These are phyloP conservation scores for Thalpophila matura DNA, from an alignment of 2,888 invertebrate species.

Conservation along the genomic window DNA sequence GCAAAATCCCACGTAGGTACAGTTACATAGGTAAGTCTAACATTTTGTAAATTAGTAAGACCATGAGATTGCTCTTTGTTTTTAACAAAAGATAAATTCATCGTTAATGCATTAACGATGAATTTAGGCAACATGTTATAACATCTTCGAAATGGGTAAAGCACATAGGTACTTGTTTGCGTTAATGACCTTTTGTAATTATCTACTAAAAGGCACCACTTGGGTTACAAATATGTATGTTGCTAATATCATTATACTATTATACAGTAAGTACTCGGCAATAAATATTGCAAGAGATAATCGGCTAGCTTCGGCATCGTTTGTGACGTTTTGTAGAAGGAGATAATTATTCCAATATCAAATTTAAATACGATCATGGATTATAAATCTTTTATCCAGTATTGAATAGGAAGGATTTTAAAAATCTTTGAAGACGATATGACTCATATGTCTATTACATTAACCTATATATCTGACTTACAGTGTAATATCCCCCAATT, in stretches of 20 bases:
- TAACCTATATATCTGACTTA: too few species aligned
- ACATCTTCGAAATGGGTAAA: slow-evolving; percentile 9
- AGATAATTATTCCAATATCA: too few species aligned
- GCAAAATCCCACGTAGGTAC: not conserved
- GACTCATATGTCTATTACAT: too few species aligned
- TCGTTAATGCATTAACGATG: slow-evolving; percentile 18
- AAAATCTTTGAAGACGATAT: too few species aligned
- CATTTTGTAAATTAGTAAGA: slow-evolving; percentile 20
- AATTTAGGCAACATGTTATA: slow-evolving; percentile 14
- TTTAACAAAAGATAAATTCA: slow-evolving; percentile 19
- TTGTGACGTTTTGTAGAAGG: too few species aligned
- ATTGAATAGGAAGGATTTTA: too few species aligned
- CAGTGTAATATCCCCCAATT: too few species aligned
- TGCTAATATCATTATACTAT: not conserved
- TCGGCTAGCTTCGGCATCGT: too few species aligned
- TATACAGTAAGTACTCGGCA: too few species aligned
- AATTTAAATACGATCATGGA: too few species aligned
- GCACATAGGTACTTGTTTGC: not conserved
- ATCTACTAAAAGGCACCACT: not conserved
- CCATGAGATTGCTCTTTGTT: slow-evolving; percentile 24
- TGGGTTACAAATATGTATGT: not conserved
- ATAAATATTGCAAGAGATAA: too few species aligned
- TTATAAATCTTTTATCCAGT: too few species aligned
- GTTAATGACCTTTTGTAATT: slow-evolving; percentile 38
- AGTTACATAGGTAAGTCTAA: slow-evolving; percentile 32